Conservation (phyloP, 2,797 vertebrate species). For the Diglossa cyanea region DNA sequence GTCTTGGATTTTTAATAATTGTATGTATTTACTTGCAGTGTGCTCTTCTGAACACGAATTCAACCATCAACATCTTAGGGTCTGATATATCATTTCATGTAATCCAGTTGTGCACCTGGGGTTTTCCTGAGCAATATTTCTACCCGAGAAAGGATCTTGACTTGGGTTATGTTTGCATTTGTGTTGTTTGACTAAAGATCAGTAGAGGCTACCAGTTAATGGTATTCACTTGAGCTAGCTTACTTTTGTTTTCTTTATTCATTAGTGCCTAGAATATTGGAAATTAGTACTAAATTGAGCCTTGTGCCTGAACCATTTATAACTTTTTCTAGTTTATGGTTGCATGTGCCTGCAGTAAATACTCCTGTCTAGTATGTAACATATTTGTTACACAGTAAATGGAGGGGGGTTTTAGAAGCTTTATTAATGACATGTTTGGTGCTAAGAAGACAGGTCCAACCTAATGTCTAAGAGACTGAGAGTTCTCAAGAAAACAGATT, state of each 20-base stretch:
- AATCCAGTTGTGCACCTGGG: background rate
- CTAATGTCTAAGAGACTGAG: background rate
- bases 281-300: background rate
- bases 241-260: background rate
- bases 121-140: background rate
- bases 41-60: background rate
- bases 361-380: background rate
- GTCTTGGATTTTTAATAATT: background rate
- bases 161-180: background rate
- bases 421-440: background rate
- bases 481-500: background rate
- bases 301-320: background rate
- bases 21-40: background rate
- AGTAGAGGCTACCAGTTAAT: constrained; percentile 2
- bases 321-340: background rate
- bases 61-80: background rate
- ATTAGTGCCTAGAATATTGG: background rate
- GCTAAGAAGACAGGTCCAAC: background rate
- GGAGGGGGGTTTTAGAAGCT: background rate
- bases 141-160: background rate
- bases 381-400: background rate
- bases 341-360: background rate
- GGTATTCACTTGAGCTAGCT: background rate
- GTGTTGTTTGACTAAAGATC: background rate
- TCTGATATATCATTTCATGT: background rate